Percentiles rank a stretch among this genome's conserved stretches.
Evolutionary conservation across 2,113 vertebrate genomes (phyloP).

Genomic region (Pterocles burchelli): DNA sequence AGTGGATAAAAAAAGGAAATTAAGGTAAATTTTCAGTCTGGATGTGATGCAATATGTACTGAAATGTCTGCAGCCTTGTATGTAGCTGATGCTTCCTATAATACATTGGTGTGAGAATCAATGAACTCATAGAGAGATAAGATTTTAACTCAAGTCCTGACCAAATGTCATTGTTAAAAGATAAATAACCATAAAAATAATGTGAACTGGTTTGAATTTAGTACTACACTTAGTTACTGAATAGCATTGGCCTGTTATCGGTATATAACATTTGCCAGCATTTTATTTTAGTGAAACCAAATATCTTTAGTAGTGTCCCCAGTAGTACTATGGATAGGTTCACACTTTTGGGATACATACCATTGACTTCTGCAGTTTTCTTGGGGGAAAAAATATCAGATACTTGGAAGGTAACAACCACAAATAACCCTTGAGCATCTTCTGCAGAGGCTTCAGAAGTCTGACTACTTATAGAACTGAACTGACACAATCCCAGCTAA

Average conservation of each 20-base stretch:
- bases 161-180: background rate
- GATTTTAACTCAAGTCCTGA: background rate
- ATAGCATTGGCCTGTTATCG: background rate
- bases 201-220: background rate
- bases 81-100: background rate
- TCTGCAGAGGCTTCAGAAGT: background rate
- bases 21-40: background rate
- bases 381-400: background rate
- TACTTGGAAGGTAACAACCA: background rate
- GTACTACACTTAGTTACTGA: background rate
- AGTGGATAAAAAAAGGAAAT: background rate
- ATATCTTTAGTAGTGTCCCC: background rate
- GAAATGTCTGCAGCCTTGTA: background rate
- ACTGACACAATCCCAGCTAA: background rate
- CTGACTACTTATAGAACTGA: background rate
- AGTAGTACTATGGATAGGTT: background rate
- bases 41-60: background rate
- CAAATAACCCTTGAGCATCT: background rate
- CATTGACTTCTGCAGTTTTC: background rate
- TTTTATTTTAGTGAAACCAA: background rate
- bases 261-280: background rate
- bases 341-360: background rate
- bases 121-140: background rate
- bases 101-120: background rate
- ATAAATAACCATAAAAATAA: background rate